Base-by-base conservation (phyloP, 2,888 invertebrate genomes). In the Aproaerema taeniolella region DNA sequence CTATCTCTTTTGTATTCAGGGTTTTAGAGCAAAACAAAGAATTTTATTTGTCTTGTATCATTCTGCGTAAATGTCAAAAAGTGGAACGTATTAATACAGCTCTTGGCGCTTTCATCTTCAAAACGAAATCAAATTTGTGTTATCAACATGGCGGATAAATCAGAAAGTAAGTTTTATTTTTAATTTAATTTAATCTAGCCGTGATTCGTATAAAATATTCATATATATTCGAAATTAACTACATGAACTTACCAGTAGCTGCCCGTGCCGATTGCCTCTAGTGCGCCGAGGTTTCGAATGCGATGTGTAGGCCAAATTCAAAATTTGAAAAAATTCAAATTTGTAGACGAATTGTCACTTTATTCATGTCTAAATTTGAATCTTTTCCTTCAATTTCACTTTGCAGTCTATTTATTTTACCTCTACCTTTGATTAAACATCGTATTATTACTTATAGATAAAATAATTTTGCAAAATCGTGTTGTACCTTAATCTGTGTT, bases 141-240 rank as follows among this genome's bases (percentile, higher is more conserved):
- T 40, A 89, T 89, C 91, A 92, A 92, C 87, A 93, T 93, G 92
- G 92, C 92, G 90, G 91, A 92, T 88, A 88, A 89, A 89, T 90
- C 91, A 88, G 91, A 92, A 91, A 91, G 92, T 92, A 89, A 91
- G 91, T 91, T 88, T 82, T 82, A 64, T 74, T 61, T 71, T 65
- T 67, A 53, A 41, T 46, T 15, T 2, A 31, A n/a, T 9, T 26
- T n/a, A 26, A 26, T 26, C 4, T 20, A 6, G 20, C 28, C 10
- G n/a, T 28, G 9, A 28, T n/a, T n/a, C 9, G 28, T n/a, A 7
- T 28, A 7, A 20, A 20, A 20, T 20, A 20, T 20, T 20, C 4
- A 26, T 6, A 16, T 12, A 7, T 38, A 8, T n/a, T 8, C 6
- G n/a, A n/a, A n/a, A n/a, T n/a, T n/a, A n/a, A n/a, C n/a, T n/a